These are phyloP conservation scores for Myotis findleyi DNA, from an alignment of 2,797 vertebrate species.

Conservation along the genomic window DNA sequence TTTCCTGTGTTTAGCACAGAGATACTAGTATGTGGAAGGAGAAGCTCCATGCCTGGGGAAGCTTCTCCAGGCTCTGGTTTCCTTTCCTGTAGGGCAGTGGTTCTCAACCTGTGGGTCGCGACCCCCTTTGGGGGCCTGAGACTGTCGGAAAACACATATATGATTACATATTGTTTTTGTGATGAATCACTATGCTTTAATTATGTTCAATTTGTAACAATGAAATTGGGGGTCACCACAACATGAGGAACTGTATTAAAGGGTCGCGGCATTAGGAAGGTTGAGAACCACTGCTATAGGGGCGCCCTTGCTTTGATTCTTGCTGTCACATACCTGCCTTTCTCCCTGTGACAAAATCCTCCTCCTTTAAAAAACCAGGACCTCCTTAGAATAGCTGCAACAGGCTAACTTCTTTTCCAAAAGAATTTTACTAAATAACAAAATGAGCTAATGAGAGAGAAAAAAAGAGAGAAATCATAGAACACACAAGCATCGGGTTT, in stretches of 20 bases:
- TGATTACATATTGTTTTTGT: too few relatives aligned
- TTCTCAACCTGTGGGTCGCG: too few relatives aligned
- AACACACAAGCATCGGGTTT: conserved; percentile 25
- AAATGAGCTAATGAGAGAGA: conserved; percentile 28
- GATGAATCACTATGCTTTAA: too few relatives aligned
- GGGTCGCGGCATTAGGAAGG: too few relatives aligned
- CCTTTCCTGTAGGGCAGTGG: not conserved
- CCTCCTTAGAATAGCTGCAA: conserved; percentile 1
- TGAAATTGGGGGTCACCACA: too few relatives aligned
- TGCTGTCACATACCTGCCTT: not conserved
- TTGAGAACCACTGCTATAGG: not conserved
- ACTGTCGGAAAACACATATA: too few relatives aligned
- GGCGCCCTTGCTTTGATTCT: conserved; percentile 36
- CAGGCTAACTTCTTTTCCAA: not conserved
- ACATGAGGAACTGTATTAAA: too few relatives aligned
- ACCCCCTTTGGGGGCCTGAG: too few relatives aligned
- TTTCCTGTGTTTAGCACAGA: not conserved
- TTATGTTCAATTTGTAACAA: too few relatives aligned
- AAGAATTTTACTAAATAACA: conserved; percentile 52
- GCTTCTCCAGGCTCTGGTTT: not conserved
- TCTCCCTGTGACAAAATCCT: not conserved
- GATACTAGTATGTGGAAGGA: not conserved
- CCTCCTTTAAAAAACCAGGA: not conserved
- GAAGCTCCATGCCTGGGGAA: not conserved
- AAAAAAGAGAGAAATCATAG: not conserved